Evolutionary conservation across 2,888 invertebrate species (phyloP), one percentile per base, ranked within the genome.

Genomic region (Xanthorhoe spadicearia): DNA sequence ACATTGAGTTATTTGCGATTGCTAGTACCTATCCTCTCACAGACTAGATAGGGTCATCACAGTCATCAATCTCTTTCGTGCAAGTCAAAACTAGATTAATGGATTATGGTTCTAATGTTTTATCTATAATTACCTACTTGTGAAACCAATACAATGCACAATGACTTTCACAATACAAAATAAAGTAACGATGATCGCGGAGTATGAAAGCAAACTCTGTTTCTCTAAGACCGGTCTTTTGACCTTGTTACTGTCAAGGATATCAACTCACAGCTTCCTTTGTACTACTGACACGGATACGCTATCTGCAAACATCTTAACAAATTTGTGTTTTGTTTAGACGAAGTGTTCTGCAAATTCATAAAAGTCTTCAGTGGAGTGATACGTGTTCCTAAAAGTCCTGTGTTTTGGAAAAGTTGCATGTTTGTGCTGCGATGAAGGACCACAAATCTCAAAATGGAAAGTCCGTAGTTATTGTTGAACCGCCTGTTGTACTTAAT

Each of bases 161-260:
- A 55, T 18, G 19, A 19, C 3, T 9, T 53, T 48, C 15, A 46
- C 13, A 53, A 46, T 46, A 13, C 17, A 46, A 19, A 49, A 54
- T 35, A 61, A 17, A 46, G 52, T 18, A 54, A 56, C 61, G 61
- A 69, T 61, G 49, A 18, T 32, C 2, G n/a, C 17, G 35, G 13
- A 4, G 23, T 60, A 32, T 53, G 35, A 60, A 52, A 63, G 9
- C 50, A 61, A 61, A 58, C 60, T 52, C 55, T 70, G 46, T 69
- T 61, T 63, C 59, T 50, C 57, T 18, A 15, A 57, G 1, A 71
- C 80, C 79, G 80, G 84, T 85, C 77, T 78, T 74, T 76, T 77
- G 81, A 88, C 86, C 87, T 89, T 88, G 87, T 88, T 85, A 86
- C 83, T 86, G 85, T 88, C 89, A 90, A 90, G 90, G 89, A 89